Conservation (phyloP, 1,140 invertebrate genomes). For the Subanguina moxae region DNA sequence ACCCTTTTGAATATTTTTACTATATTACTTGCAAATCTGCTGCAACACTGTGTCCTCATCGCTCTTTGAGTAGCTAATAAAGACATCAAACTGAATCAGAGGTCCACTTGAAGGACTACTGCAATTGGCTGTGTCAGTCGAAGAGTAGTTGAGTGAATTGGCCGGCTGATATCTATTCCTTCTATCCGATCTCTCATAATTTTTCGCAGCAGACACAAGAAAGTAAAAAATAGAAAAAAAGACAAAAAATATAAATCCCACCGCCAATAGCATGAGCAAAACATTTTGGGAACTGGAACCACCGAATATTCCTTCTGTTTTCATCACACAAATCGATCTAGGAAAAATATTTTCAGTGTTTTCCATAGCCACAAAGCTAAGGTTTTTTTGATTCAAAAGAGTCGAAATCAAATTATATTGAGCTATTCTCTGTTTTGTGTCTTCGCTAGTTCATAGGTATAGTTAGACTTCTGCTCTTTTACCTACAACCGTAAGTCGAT, state of each 20-base stretch:
- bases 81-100: conserved; percentile 46
- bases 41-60: conserved; percentile 47
- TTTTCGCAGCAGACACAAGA: neutral
- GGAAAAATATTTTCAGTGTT: conserved; percentile 8
- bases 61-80: conserved; percentile 46
- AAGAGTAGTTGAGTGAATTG: conserved; percentile 45
- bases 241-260: conserved; percentile 4
- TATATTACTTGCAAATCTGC: conserved; percentile 38
- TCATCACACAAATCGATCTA: conserved; percentile 25
- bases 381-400: too few relatives aligned
- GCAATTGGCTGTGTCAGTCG: conserved; percentile 34
- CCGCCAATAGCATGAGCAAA: conserved; percentile 17
- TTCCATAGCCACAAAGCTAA: too few relatives aligned
- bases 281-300: conserved; percentile 3
- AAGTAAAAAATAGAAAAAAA: neutral
- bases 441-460: too few relatives aligned
- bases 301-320: conserved; percentile 31
- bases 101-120: conserved; percentile 30
- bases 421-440: too few relatives aligned
- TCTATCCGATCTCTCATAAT: neutral
- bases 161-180: conserved; percentile 48
- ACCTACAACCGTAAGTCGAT: neutral
- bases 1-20: neutral
- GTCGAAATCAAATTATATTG: too few relatives aligned
- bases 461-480: too few relatives aligned